phyloP scores from a whole-genome alignment of 2,113 vertebrate species.

The Polyodon spathula region DNA sequence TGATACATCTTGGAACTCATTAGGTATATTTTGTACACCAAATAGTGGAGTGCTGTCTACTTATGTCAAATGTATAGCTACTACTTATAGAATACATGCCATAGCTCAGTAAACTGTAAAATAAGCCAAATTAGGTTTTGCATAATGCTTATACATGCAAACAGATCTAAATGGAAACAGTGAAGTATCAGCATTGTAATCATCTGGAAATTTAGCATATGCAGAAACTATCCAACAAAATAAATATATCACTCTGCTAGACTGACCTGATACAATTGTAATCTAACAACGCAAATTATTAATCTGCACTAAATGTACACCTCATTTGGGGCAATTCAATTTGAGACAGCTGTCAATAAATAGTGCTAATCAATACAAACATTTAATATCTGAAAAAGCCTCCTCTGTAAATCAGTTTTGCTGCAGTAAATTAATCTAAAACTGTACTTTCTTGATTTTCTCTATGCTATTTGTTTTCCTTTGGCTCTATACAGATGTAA shows the following conservation, averaged over 20 bases:
- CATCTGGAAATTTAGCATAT: background rate
- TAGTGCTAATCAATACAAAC: too few relatives aligned
- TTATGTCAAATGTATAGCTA: background rate
- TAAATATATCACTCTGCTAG: background rate
- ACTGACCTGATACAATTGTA: too few relatives aligned
- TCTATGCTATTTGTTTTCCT: too few relatives aligned
- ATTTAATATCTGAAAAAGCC: too few relatives aligned
- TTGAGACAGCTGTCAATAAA: too few relatives aligned
- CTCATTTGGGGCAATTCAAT: too few relatives aligned
- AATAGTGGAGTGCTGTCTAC: background rate
- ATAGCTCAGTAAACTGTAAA: background rate
- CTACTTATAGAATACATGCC: background rate
- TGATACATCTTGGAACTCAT: constrained; percentile 6
- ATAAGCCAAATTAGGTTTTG: background rate
- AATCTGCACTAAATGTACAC: too few relatives aligned
- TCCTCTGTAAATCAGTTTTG: too few relatives aligned
- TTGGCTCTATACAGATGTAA: too few relatives aligned
- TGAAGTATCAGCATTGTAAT: background rate
- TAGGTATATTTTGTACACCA: constrained; percentile 12
- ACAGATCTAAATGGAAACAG: background rate
- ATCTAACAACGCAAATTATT: too few relatives aligned
- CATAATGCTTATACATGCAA: background rate
- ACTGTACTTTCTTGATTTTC: too few relatives aligned
- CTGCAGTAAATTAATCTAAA: too few relatives aligned
- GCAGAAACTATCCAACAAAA: background rate